phyloP scores from a whole-genome alignment of 2,797 vertebrate species.

The Spondyliosoma cantharus region DNA sequence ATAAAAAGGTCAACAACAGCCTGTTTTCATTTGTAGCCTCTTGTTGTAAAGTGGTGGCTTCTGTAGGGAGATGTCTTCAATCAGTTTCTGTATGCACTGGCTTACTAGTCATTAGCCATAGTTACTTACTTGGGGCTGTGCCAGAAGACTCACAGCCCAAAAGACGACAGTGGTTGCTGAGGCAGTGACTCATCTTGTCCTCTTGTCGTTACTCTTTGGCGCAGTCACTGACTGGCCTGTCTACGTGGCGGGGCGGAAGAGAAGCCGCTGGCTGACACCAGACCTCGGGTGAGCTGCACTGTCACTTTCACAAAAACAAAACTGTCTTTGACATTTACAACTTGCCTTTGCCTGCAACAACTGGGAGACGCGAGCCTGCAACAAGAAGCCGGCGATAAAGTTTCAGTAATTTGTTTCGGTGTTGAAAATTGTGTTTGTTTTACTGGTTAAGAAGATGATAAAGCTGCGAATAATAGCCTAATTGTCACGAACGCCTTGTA shows the following conservation, averaged over 20 bases:
- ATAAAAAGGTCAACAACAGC: too few relatives aligned
- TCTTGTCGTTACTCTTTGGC: conserved; percentile 42
- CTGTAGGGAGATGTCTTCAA: too few relatives aligned
- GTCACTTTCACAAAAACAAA: conserved; percentile 66
- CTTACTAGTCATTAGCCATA: neutral
- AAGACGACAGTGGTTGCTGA: neutral
- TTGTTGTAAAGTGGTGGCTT: neutral
- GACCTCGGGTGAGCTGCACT: conserved; percentile 79
- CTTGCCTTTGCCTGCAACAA: neutral
- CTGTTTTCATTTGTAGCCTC: too few relatives aligned
- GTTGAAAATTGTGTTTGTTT: neutral
- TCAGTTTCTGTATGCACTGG: too few relatives aligned
- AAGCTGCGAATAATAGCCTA: conserved; percentile 26
- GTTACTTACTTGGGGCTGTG: neutral
- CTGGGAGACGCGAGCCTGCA: neutral
- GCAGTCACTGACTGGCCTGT: conserved; percentile 74
- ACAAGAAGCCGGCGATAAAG: too few relatives aligned
- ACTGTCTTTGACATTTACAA: conserved; percentile 38
- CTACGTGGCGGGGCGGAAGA: conserved; percentile 88
- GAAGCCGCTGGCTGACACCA: conserved; percentile 67
- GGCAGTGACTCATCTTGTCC: conserved; percentile 58
- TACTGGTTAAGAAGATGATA: neutral
- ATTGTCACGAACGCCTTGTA: conserved; percentile 31
- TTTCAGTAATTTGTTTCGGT: neutral
- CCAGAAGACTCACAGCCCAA: too few relatives aligned